phyloP scores from a whole-genome alignment of 1,140 invertebrate genomes.

The Trinorchestia longiramus region DNA sequence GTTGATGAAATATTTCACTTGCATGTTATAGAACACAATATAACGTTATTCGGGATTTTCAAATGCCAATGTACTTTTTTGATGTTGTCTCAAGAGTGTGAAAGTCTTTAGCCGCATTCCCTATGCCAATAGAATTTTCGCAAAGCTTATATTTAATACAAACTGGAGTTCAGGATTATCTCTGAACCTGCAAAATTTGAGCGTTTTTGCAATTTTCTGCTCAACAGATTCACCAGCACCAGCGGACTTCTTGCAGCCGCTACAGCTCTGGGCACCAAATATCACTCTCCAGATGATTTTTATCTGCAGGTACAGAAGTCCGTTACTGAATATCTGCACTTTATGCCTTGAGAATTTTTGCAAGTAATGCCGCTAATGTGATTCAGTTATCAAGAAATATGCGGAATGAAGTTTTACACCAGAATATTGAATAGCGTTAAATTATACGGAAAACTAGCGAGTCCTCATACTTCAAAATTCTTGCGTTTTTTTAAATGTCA shows the following conservation, averaged over 20 bases:
- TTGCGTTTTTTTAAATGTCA: too few species aligned
- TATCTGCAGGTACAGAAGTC: slow-evolving; percentile 66
- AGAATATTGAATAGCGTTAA: too few species aligned
- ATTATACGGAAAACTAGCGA: too few species aligned
- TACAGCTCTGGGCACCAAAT: slow-evolving; percentile 60
- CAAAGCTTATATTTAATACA: not conserved
- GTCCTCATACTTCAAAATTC: too few species aligned
- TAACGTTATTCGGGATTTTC: not conserved
- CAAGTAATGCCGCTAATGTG: too few species aligned
- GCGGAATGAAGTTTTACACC: too few species aligned
- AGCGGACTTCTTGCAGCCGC: slow-evolving; percentile 61
- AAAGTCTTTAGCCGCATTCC: not conserved
- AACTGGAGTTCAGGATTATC: not conserved
- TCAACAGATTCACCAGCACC: slow-evolving; percentile 58
- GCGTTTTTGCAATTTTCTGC: not conserved
- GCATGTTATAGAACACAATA: not conserved
- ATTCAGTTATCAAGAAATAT: too few species aligned
- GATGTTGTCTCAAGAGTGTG: not conserved
- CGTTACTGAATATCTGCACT: not conserved
- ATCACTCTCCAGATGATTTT: slow-evolving; percentile 67
- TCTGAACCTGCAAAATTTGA: not conserved
- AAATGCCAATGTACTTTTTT: not conserved
- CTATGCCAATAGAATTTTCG: not conserved
- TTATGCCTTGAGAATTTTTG: not conserved
- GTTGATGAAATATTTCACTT: not conserved